Conservation (phyloP, 2,113 vertebrate genomes). For the Circaetus cinerascens region DNA sequence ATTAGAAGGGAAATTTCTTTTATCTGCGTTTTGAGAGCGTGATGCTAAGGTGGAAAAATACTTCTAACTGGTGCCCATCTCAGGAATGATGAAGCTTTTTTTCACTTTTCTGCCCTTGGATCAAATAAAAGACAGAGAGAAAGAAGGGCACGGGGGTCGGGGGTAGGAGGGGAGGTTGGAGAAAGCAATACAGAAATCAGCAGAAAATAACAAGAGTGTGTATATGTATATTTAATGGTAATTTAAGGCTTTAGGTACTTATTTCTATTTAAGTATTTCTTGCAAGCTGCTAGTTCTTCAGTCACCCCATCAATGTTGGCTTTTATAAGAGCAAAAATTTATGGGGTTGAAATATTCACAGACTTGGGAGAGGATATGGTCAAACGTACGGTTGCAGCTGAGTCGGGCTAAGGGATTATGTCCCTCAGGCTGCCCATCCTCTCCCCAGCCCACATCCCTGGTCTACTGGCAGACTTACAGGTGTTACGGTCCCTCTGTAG, state of each 20-base stretch:
- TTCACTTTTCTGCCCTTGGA: background rate
- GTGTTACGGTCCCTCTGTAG: background rate
- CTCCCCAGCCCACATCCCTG: background rate
- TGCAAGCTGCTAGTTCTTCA: background rate
- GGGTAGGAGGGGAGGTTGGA: no score
- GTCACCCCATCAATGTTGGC: background rate
- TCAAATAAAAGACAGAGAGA: background rate
- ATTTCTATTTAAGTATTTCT: background rate
- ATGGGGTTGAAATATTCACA: background rate
- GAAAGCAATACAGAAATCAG: background rate
- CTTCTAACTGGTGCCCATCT: background rate
- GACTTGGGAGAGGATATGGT: background rate
- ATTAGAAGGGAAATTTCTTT: background rate
- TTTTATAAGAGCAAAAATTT: background rate
- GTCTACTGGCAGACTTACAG: background rate
- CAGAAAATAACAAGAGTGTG: background rate
- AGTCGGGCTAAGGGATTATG: background rate
- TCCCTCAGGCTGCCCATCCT: background rate
- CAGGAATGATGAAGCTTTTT: background rate
- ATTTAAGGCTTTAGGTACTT: background rate
- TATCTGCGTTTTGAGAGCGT: background rate
- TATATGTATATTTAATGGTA: background rate
- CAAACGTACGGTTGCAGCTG: background rate
- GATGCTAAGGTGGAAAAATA: background rate
- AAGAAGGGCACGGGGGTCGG: accelerated